phyloP scores from a whole-genome alignment of 2,797 vertebrate genomes.

The Macroramphosus scolopax region DNA sequence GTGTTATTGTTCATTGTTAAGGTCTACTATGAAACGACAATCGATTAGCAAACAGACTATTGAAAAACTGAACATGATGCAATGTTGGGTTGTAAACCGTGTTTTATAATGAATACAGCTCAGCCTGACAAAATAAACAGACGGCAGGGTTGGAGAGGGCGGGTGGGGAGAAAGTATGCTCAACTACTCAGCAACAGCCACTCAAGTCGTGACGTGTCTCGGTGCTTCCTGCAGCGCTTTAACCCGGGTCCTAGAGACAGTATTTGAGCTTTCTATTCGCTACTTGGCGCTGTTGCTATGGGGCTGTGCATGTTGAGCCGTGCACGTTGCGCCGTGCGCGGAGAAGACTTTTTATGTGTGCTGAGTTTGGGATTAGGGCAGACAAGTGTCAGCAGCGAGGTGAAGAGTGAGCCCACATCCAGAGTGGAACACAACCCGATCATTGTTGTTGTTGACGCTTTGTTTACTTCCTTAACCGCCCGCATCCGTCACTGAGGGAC shows the following conservation, averaged over 20 bases:
- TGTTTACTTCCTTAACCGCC: constrained; percentile 38
- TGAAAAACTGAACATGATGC: constrained; percentile 12
- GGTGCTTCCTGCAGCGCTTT: constrained; percentile 80
- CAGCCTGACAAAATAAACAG: constrained; percentile 74
- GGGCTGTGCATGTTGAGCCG: constrained; percentile 72
- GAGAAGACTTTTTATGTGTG: constrained; percentile 59
- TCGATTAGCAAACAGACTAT: constrained; percentile 5
- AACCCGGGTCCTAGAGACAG: constrained; percentile 85
- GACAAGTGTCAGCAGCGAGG: constrained; percentile 57
- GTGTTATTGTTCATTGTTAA: no score
- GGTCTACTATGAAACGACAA: not conserved
- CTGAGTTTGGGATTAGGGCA: constrained; percentile 68
- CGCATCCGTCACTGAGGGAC: no score
- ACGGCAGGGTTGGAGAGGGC: constrained; percentile 41
- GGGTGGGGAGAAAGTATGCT: constrained; percentile 68
- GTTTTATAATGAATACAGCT: constrained; percentile 67
- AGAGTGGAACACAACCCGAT: constrained; percentile 33
- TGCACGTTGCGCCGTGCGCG: constrained; percentile 67
- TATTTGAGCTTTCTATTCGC: constrained; percentile 83
- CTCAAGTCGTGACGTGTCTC: constrained; percentile 79
- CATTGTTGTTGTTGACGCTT: constrained; percentile 11
- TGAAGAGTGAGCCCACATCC: constrained; percentile 31
- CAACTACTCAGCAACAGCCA: constrained; percentile 86
- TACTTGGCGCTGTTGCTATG: constrained; percentile 85
- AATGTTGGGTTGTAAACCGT: constrained; percentile 61